Evolutionary conservation across 2,888 invertebrate species (phyloP).

Genomic region (Saturnia pavonia): DNA sequence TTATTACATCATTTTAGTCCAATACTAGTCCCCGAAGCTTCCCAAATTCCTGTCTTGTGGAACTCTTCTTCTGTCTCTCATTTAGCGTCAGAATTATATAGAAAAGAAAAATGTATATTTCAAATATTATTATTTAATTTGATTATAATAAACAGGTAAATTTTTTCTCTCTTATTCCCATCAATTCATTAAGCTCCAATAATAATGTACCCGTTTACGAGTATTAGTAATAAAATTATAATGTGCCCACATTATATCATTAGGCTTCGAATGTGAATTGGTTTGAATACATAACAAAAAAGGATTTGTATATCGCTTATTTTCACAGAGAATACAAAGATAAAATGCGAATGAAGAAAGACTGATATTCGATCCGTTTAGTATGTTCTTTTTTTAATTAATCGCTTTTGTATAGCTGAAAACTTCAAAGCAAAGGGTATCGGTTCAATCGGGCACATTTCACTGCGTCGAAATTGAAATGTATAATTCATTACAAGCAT

Average conservation of each 20-base stretch:
- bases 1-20: no score
- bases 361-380: slow-evolving; percentile 49
- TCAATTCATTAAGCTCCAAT: no score
- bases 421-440: slow-evolving; percentile 56
- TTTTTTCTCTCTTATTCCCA: no score
- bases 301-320: not conserved
- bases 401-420: slow-evolving; percentile 52
- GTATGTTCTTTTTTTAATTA: slow-evolving; percentile 56
- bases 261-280: not conserved
- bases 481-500: slow-evolving; percentile 32
- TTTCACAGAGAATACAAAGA: not conserved
- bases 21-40: no score
- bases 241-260: not conserved
- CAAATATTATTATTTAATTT: no score
- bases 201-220: no score
- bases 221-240: not conserved
- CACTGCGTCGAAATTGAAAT: slow-evolving; percentile 40
- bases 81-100: no score
- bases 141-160: no score
- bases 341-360: slow-evolving; percentile 38
- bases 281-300: not conserved
- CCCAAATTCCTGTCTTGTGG: no score
- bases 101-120: no score
- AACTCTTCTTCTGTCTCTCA: no score
- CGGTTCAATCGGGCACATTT: slow-evolving; percentile 40